Evolutionary conservation across 2,113 vertebrate genomes (phyloP), one percentile per base, ranked within the genome.

Genomic region (Formicarius rufipectus): DNA sequence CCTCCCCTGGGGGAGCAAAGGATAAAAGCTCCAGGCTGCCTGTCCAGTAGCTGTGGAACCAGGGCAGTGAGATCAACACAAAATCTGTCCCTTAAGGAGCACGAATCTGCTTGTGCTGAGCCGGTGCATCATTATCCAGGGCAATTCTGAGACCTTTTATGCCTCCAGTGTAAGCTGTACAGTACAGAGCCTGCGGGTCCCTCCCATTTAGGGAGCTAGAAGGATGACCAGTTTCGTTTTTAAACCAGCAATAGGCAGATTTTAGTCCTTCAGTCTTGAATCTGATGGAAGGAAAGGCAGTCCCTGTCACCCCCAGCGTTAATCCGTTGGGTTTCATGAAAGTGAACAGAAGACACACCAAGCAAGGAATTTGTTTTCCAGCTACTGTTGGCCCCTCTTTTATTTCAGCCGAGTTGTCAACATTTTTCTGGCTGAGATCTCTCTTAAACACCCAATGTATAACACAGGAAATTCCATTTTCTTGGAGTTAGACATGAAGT

Each of bases 161-260:
- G 39, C 47, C 42, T 31, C 33, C 52, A 30, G 30, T 50, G 21
- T 30, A 40, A 77, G 31, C 35, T 39, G 24, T 3, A 16, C 9
- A 52, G 21, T 10, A 15, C 2, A n/a, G 9, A 18, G 16, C 6
- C 10, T 37, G 42, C 10, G 10, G 42, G 63, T 25, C 4, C 4
- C 19, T 4, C 17, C 6, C 1, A 2, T 5, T 14, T 50, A 4
- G 1, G 11, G 7, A 28, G 33, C 47, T 31, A 40, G 25, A 47
- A n/a, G 15, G n/a, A 42, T 2, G n/a, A n/a, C n/a, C n/a, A n/a
- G 19, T 16, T 58, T 47, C 49, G 45, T 11, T 67, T 84, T 50
- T 47, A 44, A 55, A 59, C 9, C 60, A 62, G 52, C 35, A 75
- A 42, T 73, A 74, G 60, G 18, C 15, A 44, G 18, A 17, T 35